A percentile compares a stretch with the other conserved stretches of the same genome.
phyloP scores from a whole-genome alignment of 2,888 invertebrate genomes.

The Spialia ferax region DNA sequence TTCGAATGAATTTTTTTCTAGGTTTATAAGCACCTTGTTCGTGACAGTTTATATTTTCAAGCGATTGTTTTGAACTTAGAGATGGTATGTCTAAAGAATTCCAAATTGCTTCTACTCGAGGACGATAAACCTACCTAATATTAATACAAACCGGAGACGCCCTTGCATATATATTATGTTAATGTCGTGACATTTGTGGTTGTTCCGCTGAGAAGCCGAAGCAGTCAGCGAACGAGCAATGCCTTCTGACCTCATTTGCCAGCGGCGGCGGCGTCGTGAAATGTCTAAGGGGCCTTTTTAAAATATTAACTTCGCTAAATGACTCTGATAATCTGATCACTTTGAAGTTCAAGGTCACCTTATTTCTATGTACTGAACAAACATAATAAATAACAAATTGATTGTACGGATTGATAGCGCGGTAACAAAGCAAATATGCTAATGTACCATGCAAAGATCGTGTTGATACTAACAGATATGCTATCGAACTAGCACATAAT shows the following conservation, averaged over 20 bases:
- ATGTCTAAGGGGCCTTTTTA: conserved; percentile 58
- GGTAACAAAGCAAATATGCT: conserved; percentile 31
- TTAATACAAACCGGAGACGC: conserved; percentile 54
- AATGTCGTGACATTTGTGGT: conserved; percentile 70
- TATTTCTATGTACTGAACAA: conserved; percentile 9
- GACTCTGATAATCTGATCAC: conserved; percentile 35
- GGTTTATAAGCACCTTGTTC: no score
- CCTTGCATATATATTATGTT: conserved; percentile 63
- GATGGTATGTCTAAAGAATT: background rate
- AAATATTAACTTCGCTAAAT: conserved; percentile 38
- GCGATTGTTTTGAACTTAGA: background rate
- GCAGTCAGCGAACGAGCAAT: conserved; percentile 50
- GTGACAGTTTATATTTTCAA: no score
- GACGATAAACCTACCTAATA: background rate
- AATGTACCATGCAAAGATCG: conserved; percentile 21
- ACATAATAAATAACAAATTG: conserved; percentile 11
- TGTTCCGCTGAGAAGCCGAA: conserved; percentile 48
- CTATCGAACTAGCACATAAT: conserved; percentile 29
- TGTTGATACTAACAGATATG: conserved; percentile 28
- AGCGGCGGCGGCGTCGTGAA: conserved; percentile 55
- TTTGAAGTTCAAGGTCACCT: conserved; percentile 42
- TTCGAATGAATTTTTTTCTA: background rate
- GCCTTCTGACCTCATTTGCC: conserved; percentile 60
- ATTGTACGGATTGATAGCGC: conserved; percentile 20
- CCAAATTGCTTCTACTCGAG: background rate